A percentile compares a stretch with the other conserved stretches of the same genome.
These are phyloP conservation scores for Eurytoma adleriae DNA, from an alignment of 2,888 invertebrate species.

Conservation along the genomic window DNA sequence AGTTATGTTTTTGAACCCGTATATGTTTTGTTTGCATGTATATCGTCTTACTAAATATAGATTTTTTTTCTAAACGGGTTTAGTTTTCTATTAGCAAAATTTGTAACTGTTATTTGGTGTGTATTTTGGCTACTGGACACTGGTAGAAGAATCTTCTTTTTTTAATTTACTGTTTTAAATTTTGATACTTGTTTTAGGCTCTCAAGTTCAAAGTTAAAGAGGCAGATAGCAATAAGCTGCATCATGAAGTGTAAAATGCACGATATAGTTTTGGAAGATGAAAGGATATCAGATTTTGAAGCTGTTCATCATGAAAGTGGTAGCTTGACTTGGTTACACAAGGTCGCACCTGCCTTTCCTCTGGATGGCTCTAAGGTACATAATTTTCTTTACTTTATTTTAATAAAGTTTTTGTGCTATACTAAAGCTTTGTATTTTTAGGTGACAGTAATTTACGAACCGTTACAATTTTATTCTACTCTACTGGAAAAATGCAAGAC, in stretches of 20 bases:
- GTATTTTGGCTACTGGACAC: not conserved
- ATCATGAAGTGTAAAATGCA: slow-evolving; percentile 62
- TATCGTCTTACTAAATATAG: no score
- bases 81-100: no score
- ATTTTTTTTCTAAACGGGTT: no score
- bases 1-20: not conserved
- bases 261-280: slow-evolving; percentile 65
- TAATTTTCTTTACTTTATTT: slow-evolving; percentile 54
- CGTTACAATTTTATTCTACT: slow-evolving; percentile 86
- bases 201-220: slow-evolving; percentile 24
- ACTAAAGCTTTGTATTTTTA: slow-evolving; percentile 65
- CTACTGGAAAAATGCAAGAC: slow-evolving; percentile 82
- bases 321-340: slow-evolving; percentile 71
- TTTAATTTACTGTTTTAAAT: not conserved
- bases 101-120: no score
- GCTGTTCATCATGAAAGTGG: slow-evolving; percentile 58
- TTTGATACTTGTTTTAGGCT: slow-evolving; percentile 20
- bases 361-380: slow-evolving; percentile 75
- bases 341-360: slow-evolving; percentile 75
- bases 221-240: not conserved
- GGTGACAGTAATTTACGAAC: slow-evolving; percentile 86
- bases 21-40: no score
- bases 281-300: slow-evolving; percentile 62
- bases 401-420: not conserved
- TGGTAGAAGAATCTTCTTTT: not conserved